Evolutionary conservation across 2,888 invertebrate genomes (phyloP), one percentile per base, ranked within the genome.

Genomic region (Drosophila meridiana): DNA sequence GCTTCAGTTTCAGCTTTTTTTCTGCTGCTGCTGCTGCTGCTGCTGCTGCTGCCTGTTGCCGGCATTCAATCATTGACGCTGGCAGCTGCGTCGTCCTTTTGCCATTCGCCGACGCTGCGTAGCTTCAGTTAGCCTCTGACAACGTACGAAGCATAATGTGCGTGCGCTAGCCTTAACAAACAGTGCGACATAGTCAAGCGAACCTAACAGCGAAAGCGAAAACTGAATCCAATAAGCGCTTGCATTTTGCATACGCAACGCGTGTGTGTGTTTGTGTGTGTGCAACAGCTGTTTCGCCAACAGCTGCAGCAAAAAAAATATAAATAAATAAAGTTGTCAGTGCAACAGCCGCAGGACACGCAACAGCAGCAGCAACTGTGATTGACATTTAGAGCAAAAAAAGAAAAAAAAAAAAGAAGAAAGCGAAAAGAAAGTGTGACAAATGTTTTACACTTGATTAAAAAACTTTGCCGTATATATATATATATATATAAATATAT

Each of bases 211-310:
- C 43, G 26, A 43, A n/a, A 50, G n/a, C 0, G 14, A 0, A 30
- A 47, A 11, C 26, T 6, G 4, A 32, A 14, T n/a, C 26, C 38
- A 66, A 28, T 48, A 26, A 34, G 11, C 68, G 36, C 57, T 47
- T 38, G 47, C 56, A 52, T 36, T 58, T 45, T 65, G 56, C 52
- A 48, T 36, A 20, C 4, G 47, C 8, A 6, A 38, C 38, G 38
- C 43, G 20, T 67, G 43, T 58, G 45, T 43, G 38, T 52, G 59
- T 60, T 9, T 20, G 28, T 36, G 58, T 34, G 34, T 43, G 48
- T 60, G 76, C 76, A 84, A 88, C 84, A 88, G 84, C 84, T 85
- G 84, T 85, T 85, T 80, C 38, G 32, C 20, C 7, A 28, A 28
- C 42, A 58, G 32, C 48, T 56, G 52, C 57, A 65, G 26, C 28